Conservation (phyloP, 1,140 invertebrate genomes). For the Fopius arisanus region DNA sequence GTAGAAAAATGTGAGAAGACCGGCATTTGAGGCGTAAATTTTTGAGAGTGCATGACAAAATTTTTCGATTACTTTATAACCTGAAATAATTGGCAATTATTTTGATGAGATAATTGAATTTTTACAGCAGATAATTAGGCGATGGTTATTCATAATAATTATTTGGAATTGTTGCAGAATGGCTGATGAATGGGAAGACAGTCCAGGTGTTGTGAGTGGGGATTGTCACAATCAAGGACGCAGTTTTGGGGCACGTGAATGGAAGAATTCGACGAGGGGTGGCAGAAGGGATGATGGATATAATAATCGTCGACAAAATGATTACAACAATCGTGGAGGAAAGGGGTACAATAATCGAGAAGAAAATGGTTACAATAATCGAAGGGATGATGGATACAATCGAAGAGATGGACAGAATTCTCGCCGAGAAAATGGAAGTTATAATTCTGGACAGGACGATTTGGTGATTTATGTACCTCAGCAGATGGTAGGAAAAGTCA, state of each 20-base stretch:
- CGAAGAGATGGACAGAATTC: not conserved
- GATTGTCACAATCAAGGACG: not conserved
- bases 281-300: not conserved
- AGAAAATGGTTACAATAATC: not conserved
- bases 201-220: not conserved
- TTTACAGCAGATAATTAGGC: not conserved
- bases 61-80: too few relatives aligned
- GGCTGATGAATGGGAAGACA: not conserved
- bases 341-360: not conserved
- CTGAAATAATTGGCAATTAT: too few relatives aligned
- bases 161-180: not conserved
- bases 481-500: constrained; percentile 10
- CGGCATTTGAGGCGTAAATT: too few relatives aligned
- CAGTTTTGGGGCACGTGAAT: not conserved
- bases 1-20: too few relatives aligned
- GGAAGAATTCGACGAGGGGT: not conserved
- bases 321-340: not conserved
- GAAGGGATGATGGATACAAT: not conserved
- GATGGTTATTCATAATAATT: not conserved
- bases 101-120: not conserved
- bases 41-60: too few relatives aligned
- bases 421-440: constrained; percentile 1
- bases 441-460: not conserved
- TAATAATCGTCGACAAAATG: not conserved
- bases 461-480: not conserved